Evolutionary conservation across 2,888 invertebrate genomes (phyloP), one percentile per base, ranked within the genome.

Genomic region (Congeria kusceri): DNA sequence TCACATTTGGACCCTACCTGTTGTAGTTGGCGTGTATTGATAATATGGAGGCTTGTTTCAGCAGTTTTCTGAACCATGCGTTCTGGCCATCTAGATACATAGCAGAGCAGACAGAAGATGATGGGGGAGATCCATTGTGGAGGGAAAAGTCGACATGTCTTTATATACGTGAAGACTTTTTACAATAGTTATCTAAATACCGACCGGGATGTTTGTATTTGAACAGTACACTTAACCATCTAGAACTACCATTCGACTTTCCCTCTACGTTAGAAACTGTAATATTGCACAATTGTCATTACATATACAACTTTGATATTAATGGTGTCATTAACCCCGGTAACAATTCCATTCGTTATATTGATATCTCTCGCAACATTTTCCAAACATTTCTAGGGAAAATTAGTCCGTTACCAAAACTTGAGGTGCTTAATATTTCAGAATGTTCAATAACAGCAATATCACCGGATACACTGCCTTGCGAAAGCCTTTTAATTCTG

Each of bases 1-100:
- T 77, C 13, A 66, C 70, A 23, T 77, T 73, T 32, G 77, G 70
- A 15, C 74, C 67, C 1, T 81, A 70, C 46, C n/a, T 71, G 20
- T 46, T 71, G 5, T 74, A 77, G 28, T 4, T 67, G 3, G 67
- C 59, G 0, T 77, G 77, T 53, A 11, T 56, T 5, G 7, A n/a
- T 7, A 64, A 64, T 32, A 0, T 74, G n/a, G 32, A 28, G 7
- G 3, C 5, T 65, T 5, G 46, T 56, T n/a, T 62, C 23, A 3
- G 56, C n/a, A n/a, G 53, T 15, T 27, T 18, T 28, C 76, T 73
- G 39, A 49, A 66, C 25, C 23, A 11, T 9, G 23, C 49, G 3
- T 65, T 65, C 57, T 20, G 20, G 20, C 63, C 69, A 15, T n/a
- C 3, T 0, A 2, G n/a, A 15, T 73, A 46, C 25, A n/a, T 46